Percentiles rank a stretch among this genome's conserved stretches.
Conservation (phyloP, 1,140 invertebrate species). For the Drosophila insularis region DNA sequence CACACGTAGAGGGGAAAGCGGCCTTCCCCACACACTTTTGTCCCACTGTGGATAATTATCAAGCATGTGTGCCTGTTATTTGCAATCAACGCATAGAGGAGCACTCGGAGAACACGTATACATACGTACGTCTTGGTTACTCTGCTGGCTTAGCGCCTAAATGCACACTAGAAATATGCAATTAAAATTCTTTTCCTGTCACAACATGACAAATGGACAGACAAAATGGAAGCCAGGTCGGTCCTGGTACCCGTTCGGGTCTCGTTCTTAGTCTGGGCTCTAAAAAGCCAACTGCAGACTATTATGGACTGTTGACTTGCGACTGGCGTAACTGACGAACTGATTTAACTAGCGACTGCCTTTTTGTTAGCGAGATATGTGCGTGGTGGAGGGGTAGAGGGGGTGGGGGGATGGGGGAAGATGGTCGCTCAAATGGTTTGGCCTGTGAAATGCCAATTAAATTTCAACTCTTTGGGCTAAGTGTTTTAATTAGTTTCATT, state of each 20-base stretch:
- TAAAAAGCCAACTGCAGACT: background rate
- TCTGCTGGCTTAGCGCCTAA: conserved; percentile 5
- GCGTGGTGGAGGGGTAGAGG: background rate
- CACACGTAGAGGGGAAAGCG: no score
- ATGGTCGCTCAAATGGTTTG: background rate
- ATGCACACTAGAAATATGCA: conserved; percentile 34
- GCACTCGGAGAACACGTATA: background rate
- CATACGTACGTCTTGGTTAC: background rate
- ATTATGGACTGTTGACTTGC: background rate
- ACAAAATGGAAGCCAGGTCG: background rate
- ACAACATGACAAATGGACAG: conserved; percentile 19
- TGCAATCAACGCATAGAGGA: background rate
- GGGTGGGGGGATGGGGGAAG: no score
- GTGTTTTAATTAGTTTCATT: conserved; percentile 44
- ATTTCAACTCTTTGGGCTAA: conserved; percentile 2
- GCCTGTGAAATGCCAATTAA: conserved; percentile 28
- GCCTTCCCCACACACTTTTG: no score
- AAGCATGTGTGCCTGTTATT: background rate
- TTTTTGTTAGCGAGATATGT: background rate
- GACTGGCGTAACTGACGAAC: background rate
- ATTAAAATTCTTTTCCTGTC: conserved; percentile 38
- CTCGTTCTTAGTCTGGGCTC: no score
- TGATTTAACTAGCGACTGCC: background rate
- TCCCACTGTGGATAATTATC: background rate
- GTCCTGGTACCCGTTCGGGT: background rate